A percentile compares a stretch with the other conserved stretches of the same genome.
Conservation (phyloP, 2,888 invertebrate species). For the Archips xylosteana region DNA sequence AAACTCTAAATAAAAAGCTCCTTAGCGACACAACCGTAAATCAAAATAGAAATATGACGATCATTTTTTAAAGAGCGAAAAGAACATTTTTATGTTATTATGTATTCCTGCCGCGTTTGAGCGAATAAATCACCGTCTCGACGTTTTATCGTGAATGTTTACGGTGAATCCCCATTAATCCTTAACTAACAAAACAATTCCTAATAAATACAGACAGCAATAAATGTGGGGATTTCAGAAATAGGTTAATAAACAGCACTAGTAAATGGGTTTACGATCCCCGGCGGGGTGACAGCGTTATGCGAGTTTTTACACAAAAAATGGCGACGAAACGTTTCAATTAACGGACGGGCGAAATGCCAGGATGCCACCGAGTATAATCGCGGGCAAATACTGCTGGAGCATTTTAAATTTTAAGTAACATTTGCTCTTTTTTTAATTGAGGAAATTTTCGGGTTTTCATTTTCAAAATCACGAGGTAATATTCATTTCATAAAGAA, state of each 20-base stretch:
- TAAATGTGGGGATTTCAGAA: neutral
- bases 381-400: neutral
- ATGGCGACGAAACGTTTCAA: slow-evolving; percentile 5
- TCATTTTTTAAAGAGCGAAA: neutral
- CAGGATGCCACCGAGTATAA: neutral
- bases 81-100: slow-evolving; percentile 6
- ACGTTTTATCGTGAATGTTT: neutral
- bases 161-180: slow-evolving; percentile 7
- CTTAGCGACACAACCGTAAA: slow-evolving; percentile 8
- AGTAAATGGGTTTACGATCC: slow-evolving; percentile 14
- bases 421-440: too few relatives aligned
- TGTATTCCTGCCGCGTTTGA: neutral
- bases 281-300: slow-evolving; percentile 12
- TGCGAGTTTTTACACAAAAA: slow-evolving; percentile 2
- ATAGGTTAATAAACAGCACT: neutral
- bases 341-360: neutral
- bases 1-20: slow-evolving; percentile 7
- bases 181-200: neutral
- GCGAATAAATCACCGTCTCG: slow-evolving; percentile 13
- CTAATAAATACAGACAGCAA: slow-evolving; percentile 7
- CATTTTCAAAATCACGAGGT: too few relatives aligned
- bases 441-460: too few relatives aligned
- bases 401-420: too few relatives aligned
- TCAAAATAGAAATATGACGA: slow-evolving; percentile 15
- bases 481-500: too few relatives aligned